Evolutionary conservation across 92 coral and sea anemone genomes (phyloP), one percentile per base, ranked within the genome.

Genomic region (Pocillopora meandrina): DNA sequence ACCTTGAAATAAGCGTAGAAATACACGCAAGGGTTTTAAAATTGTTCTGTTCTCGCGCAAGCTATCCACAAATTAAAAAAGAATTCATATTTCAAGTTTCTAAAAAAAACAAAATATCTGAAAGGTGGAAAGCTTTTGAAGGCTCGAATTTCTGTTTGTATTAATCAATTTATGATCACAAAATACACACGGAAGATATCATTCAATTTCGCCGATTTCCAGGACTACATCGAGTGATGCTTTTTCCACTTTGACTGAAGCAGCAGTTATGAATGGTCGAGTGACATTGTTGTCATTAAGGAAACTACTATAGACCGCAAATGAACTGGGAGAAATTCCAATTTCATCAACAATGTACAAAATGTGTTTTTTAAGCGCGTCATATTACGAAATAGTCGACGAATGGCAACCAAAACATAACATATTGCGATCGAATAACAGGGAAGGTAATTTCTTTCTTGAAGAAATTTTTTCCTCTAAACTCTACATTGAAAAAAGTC

Each of bases 321-420:
- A 87, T 90, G 85, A 78, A 85, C 85, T 81, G 57, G 85, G 95
- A 92, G 95, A 92, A 90, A 90, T 70, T 87, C 10, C 60, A 75
- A 63, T 20, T 81, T 80, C 83, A 92, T 92, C 95, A 92, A 69
- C 1, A 31, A 76, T 61, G 35, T 19, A 49, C 74, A 21, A 64
- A 71, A 34, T 19, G 71, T 33, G 69, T 57, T 59, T n/a, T 1
- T 34, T 34, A 8, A 3, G 52, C 26, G 71, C 77, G 85, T 81
- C 85, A 81, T 59, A 20, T 60, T 59, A 81, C 85, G 69, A 68
- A 68, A 80, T 31, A 59, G 12, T 1, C 21, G 5, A 15, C 26
- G 64, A 83, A 61, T 19, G 61, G 79, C 20, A 71, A 34, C 42
- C 49, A 36, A 5, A 14, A 9, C 23, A 21, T 16, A 9, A 35